phyloP scores from a whole-genome alignment of 2,888 invertebrate genomes.

The Trachelus tabidus region DNA sequence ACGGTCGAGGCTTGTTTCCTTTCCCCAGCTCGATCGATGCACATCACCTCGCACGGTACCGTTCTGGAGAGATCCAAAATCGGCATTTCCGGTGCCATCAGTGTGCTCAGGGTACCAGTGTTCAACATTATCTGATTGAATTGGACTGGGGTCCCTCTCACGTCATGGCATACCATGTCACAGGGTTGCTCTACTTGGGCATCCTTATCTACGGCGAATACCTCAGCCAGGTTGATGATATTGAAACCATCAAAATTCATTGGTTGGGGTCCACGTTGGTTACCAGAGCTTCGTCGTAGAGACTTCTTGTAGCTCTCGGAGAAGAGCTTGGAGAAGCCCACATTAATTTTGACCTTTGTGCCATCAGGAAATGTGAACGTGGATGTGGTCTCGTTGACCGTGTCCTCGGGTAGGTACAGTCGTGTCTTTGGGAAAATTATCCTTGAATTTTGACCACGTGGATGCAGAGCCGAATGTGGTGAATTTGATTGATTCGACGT shows the following conservation, averaged over 20 bases:
- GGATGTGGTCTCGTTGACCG: constrained; percentile 29
- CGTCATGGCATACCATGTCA: constrained; percentile 39
- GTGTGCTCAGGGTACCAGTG: constrained; percentile 28
- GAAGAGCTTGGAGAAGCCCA: constrained; percentile 35
- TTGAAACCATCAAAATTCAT: constrained; percentile 38
- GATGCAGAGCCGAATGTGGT: constrained; percentile 2
- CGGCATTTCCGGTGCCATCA: constrained; percentile 37
- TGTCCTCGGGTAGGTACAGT: constrained; percentile 32
- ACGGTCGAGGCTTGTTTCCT: constrained; percentile 28
- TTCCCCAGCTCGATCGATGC: constrained; percentile 31
- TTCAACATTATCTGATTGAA: constrained; percentile 32
- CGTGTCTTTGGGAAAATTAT: constrained; percentile 16
- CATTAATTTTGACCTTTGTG: constrained; percentile 37
- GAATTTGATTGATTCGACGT: constrained; percentile 13
- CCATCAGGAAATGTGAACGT: constrained; percentile 37
- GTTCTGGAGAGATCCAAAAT: constrained; percentile 33
- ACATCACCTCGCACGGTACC: constrained; percentile 35
- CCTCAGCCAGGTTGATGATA: constrained; percentile 34
- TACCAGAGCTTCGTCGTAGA: constrained; percentile 27
- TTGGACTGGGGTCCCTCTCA: constrained; percentile 32
- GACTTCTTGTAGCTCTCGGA: constrained; percentile 36
- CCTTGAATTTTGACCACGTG: neutral
- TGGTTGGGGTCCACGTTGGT: constrained; percentile 31
- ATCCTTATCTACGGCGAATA: constrained; percentile 32
- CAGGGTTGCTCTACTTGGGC: constrained; percentile 37